A percentile compares a stretch with the other conserved stretches of the same genome.
These are phyloP conservation scores for Balaeniceps rex DNA, from an alignment of 2,113 vertebrate genomes.

Conservation along the genomic window DNA sequence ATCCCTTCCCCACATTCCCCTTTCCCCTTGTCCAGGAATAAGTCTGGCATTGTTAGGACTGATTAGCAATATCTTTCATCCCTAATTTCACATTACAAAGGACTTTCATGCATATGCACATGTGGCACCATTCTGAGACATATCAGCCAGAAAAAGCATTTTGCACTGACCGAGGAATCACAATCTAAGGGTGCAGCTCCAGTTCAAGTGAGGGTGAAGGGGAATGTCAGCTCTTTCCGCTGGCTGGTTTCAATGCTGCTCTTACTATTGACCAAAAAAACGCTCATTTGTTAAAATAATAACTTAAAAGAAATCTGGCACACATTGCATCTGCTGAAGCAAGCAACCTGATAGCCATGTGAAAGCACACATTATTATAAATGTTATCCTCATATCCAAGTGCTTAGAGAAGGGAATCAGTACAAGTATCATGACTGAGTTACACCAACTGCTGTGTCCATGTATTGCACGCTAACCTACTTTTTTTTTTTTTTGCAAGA, in stretches of 20 bases:
- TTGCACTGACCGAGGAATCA: not conserved
- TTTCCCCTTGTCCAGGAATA: conserved; percentile 11
- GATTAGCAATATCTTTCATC: conserved; percentile 43
- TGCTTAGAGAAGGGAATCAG: not conserved
- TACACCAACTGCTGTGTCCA: not conserved
- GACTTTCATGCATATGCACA: not conserved
- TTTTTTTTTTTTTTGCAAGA: not conserved
- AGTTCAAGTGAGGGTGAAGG: not conserved
- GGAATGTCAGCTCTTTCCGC: not conserved
- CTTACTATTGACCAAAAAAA: not conserved
- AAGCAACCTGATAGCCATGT: not conserved
- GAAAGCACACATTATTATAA: not conserved
- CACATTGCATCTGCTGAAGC: not conserved
- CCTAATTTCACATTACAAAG: conserved; percentile 36
- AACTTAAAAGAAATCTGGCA: not conserved
- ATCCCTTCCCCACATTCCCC: conserved; percentile 33
- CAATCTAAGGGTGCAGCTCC: not conserved
- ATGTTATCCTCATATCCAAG: not conserved
- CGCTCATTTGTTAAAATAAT: not conserved
- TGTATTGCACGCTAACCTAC: not conserved
- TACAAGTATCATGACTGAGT: not conserved
- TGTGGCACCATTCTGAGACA: not conserved
- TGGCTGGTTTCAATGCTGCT: not conserved
- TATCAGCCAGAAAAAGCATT: not conserved
- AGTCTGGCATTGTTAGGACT: conserved; percentile 12